These are phyloP conservation scores for Liopterus haemorrhoidalis DNA, from an alignment of 2,888 invertebrate species.

Conservation along the genomic window DNA sequence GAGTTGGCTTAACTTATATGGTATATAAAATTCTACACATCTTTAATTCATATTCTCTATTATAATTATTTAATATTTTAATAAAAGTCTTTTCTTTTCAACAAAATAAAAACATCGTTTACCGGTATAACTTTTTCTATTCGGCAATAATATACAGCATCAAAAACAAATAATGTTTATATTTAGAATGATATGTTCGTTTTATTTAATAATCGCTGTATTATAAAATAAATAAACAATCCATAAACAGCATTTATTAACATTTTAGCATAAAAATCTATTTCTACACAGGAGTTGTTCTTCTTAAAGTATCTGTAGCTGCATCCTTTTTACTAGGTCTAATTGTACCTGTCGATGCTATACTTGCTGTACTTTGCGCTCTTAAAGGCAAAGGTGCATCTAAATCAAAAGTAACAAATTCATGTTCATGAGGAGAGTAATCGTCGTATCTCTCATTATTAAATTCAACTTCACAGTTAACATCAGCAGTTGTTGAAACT, in stretches of 20 bases:
- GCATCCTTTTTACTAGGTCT: constrained; percentile 16
- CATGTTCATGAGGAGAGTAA: constrained; percentile 58
- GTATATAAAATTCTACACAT: constrained; percentile 10
- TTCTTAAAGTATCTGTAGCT: constrained; percentile 49
- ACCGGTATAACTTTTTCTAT: too few relatives aligned
- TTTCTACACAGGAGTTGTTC: constrained; percentile 54
- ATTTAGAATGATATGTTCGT: constrained; percentile 15
- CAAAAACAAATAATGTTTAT: too few relatives aligned
- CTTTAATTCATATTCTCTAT: too few relatives aligned
- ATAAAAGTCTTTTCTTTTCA: not conserved
- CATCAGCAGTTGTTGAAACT: constrained; percentile 59
- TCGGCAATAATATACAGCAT: too few relatives aligned
- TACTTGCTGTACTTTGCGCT: constrained; percentile 41
- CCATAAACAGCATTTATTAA: not conserved
- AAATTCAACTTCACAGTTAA: constrained; percentile 46
- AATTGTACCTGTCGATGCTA: too few relatives aligned
- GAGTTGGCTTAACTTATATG: constrained; percentile 14
- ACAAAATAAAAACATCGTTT: constrained; percentile 5
- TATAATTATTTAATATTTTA: constrained; percentile 1
- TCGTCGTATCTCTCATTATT: constrained; percentile 47
- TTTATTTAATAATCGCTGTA: constrained; percentile 8
- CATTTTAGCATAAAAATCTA: constrained; percentile 34
- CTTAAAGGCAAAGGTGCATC: constrained; percentile 50
- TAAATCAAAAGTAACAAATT: constrained; percentile 65
- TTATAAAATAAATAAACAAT: constrained; percentile 1